Percentiles rank a stretch among this genome's conserved stretches.
Evolutionary conservation across 2,888 invertebrate genomes (phyloP).

Genomic region (Ophonus ardosiacus): DNA sequence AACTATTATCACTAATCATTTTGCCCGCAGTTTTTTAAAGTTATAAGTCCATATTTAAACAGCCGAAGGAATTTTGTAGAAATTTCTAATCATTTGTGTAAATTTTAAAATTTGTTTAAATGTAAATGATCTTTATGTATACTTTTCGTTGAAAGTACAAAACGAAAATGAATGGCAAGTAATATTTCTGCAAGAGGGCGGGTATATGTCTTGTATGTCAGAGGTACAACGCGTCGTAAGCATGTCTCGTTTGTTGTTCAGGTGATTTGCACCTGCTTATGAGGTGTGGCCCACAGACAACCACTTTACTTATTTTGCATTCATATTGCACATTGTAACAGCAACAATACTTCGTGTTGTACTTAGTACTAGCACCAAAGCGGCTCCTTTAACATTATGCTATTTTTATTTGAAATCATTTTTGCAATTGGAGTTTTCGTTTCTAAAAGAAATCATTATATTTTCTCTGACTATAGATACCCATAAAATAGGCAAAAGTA

Average conservation of each 20-base stretch:
- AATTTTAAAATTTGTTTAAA: too few species aligned
- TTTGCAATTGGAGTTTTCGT: too few species aligned
- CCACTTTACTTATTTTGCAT: conserved; percentile 1
- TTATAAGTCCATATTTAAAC: too few species aligned
- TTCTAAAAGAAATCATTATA: too few species aligned
- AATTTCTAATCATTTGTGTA: too few species aligned
- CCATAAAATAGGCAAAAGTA: too few species aligned
- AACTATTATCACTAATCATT: too few species aligned
- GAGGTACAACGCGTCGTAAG: not conserved
- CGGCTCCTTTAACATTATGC: too few species aligned
- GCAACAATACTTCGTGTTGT: not conserved
- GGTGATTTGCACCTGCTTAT: conserved; percentile 20
- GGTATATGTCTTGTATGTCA: not conserved
- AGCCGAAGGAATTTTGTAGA: too few species aligned
- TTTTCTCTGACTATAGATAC: too few species aligned
- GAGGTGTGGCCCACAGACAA: conserved; percentile 8
- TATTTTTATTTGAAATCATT: too few species aligned
- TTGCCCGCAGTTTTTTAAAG: too few species aligned
- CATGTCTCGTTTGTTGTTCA: conserved; percentile 6
- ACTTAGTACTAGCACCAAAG: not conserved
- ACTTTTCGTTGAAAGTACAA: not conserved
- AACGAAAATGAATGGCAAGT: not conserved
- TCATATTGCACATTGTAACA: not conserved
- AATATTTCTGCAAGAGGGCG: not conserved
- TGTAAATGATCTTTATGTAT: not conserved